Percentiles rank a stretch among this genome's conserved stretches.
These are phyloP conservation scores for Schizopygopsis pylzovi DNA, from an alignment of 2,797 vertebrate genomes.

Conservation along the genomic window DNA sequence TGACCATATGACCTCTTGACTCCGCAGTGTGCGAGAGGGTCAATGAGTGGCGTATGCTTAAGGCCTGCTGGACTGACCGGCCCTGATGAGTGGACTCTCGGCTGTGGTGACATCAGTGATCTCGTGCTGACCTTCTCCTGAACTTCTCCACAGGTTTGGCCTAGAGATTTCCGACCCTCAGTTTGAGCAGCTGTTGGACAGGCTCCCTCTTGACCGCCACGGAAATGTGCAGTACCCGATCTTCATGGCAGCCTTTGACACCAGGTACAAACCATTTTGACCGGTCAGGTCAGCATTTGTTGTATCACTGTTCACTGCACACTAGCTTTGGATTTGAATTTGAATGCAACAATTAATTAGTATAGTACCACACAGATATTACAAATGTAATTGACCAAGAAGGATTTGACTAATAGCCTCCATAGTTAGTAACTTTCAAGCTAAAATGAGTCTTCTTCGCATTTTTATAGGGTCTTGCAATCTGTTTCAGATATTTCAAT, in stretches of 20 bases:
- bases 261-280: conserved; percentile 45
- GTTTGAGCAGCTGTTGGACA: conserved; percentile 88
- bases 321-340: neutral
- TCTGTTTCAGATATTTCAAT: neutral
- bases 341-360: neutral
- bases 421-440: neutral
- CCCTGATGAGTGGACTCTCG: conserved; percentile 65
- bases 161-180: conserved; percentile 86
- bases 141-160: conserved; percentile 79
- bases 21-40: conserved; percentile 80
- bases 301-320: neutral
- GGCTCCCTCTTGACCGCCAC: conserved; percentile 80
- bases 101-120: conserved; percentile 60
- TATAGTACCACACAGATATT: neutral
- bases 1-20: conserved; percentile 84
- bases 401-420: neutral
- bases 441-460: neutral
- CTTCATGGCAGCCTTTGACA: conserved; percentile 72
- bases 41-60: conserved; percentile 93
- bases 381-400: neutral
- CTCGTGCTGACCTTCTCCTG: conserved; percentile 65
- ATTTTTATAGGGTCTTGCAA: neutral
- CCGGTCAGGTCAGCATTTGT: neutral
- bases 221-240: conserved; percentile 77
- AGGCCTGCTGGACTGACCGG: conserved; percentile 68